Percentiles rank a stretch among this genome's conserved stretches.
Evolutionary conservation across 2,113 vertebrate species (phyloP).

Genomic region (Brachionichthys hirsutus): DNA sequence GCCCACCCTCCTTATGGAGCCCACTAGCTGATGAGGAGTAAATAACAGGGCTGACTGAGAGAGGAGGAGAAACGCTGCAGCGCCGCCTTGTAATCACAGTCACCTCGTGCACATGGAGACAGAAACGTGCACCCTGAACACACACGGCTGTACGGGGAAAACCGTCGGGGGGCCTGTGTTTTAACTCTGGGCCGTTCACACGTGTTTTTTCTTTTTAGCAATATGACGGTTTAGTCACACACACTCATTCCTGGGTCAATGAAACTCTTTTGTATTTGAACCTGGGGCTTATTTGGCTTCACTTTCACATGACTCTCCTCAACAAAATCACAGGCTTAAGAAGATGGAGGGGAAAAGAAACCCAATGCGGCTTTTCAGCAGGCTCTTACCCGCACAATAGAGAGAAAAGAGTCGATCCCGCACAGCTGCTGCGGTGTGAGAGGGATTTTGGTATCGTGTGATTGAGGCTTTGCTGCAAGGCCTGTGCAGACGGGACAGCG

Average conservation of each 20-base stretch:
- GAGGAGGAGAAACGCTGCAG: constrained; percentile 21
- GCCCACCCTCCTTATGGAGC: constrained; percentile 60
- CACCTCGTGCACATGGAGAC: constrained; percentile 42
- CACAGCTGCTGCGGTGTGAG: constrained; percentile 38
- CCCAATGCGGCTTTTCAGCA: constrained; percentile 22
- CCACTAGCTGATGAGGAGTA: constrained; percentile 50
- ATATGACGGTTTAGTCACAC: too few species aligned
- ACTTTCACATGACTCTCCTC: constrained; percentile 56
- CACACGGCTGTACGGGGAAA: too few species aligned
- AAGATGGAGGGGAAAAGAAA: background rate
- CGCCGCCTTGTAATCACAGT: constrained; percentile 69
- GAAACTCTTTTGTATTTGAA: constrained; percentile 56
- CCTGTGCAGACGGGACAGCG: too few species aligned
- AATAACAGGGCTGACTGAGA: constrained; percentile 67
- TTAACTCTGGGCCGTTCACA: too few species aligned
- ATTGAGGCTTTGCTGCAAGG: constrained; percentile 57
- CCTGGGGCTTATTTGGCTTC: constrained; percentile 47
- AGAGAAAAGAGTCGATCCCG: constrained; percentile 45
- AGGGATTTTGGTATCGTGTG: constrained; percentile 62
- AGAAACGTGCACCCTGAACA: background rate
- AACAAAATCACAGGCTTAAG: constrained; percentile 36
- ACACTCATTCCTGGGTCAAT: background rate
- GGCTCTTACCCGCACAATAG: constrained; percentile 45
- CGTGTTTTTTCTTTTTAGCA: too few species aligned
- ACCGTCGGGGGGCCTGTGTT: too few species aligned